phyloP scores from a whole-genome alignment of 2,797 vertebrate species.

The Muscicapa comitata region DNA sequence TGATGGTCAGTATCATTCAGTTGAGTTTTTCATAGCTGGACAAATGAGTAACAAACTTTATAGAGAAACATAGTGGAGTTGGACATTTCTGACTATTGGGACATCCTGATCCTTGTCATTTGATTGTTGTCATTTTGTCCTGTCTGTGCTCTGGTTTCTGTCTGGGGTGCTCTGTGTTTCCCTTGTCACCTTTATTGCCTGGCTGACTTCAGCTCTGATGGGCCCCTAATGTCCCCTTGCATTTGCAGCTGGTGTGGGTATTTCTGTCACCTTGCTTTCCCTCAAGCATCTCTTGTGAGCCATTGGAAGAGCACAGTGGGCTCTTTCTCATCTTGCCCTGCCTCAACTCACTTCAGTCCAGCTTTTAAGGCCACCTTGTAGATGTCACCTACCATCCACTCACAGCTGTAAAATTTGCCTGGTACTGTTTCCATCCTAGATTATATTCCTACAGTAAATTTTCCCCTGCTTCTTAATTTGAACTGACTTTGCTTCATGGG shows the following conservation, averaged over 20 bases:
- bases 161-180: not conserved
- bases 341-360: not conserved
- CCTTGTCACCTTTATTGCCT: not conserved
- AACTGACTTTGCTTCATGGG: not conserved
- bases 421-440: not conserved
- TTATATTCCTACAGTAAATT: not conserved
- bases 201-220: not conserved
- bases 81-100: rapidly evolving
- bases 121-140: not conserved
- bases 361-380: not conserved
- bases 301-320: not conserved
- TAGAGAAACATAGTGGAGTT: not conserved
- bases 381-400: not conserved
- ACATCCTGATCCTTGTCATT: not conserved
- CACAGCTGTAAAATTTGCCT: not conserved
- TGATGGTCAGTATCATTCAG: not conserved
- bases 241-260: not conserved
- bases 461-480: not conserved
- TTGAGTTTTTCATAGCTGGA: not conserved
- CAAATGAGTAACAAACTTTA: not conserved
- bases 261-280: not conserved
- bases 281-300: not conserved
- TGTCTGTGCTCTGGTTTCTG: not conserved
- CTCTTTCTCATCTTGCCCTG: not conserved
- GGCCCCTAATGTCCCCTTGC: not conserved